Evolutionary conservation across 2,797 vertebrate genomes (phyloP).

Genomic region (Champsocephalus gunnari): DNA sequence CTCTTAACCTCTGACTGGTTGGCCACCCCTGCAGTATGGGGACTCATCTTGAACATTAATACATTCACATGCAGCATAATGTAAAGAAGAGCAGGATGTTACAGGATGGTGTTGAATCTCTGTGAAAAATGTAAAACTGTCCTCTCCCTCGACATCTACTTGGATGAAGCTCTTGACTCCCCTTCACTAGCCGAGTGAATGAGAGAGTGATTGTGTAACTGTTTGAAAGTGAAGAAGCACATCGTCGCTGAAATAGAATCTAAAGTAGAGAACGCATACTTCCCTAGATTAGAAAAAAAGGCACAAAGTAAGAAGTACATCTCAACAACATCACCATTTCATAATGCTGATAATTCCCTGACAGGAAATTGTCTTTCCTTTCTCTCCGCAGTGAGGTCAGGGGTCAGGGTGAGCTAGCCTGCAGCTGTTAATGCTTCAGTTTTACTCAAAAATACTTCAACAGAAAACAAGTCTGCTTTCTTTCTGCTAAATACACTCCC

Average conservation of each 20-base stretch:
- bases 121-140: slow-evolving; percentile 29
- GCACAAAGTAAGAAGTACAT: not conserved
- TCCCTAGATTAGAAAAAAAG: slow-evolving; percentile 13
- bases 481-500: not conserved
- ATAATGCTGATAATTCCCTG: slow-evolving; percentile 8
- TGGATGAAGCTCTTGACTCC: slow-evolving; percentile 42
- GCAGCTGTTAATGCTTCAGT: not conserved
- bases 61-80: not conserved
- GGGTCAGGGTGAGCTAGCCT: slow-evolving; percentile 24
- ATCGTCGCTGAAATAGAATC: slow-evolving; percentile 13
- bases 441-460: slow-evolving; percentile 6
- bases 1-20: no score
- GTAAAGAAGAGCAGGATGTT: slow-evolving; percentile 10
- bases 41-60: slow-evolving; percentile 14
- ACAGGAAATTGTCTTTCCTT: slow-evolving; percentile 3
- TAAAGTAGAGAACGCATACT: slow-evolving; percentile 14
- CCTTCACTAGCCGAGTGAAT: slow-evolving; percentile 44
- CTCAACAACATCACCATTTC: slow-evolving; percentile 10
- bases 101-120: slow-evolving; percentile 26
- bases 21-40: not conserved
- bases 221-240: slow-evolving; percentile 44
- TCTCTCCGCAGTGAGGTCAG: slow-evolving; percentile 6
- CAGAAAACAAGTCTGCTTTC: not conserved
- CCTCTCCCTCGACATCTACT: slow-evolving; percentile 25
- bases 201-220: slow-evolving; percentile 52